Percentiles rank a stretch among this genome's conserved stretches.
Evolutionary conservation across 2,113 vertebrate species (phyloP).

Genomic region (Hassar affinis): DNA sequence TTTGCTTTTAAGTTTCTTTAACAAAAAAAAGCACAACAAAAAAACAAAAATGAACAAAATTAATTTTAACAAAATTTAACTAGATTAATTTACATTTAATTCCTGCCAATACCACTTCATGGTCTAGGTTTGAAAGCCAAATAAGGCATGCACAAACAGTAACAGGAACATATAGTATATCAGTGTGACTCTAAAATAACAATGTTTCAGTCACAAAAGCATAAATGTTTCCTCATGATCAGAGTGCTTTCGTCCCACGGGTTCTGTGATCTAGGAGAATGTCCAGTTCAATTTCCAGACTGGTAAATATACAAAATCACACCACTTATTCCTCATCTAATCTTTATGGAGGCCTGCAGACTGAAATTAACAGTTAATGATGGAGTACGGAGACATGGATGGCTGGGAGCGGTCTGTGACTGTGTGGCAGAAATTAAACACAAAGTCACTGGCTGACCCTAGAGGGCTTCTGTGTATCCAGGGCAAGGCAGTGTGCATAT

Average conservation of each 20-base stretch:
- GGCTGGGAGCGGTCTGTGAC: slow-evolving; percentile 13
- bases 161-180: neutral
- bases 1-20: neutral
- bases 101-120: neutral
- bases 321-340: slow-evolving; percentile 46
- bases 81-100: neutral
- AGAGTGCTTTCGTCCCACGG: neutral
- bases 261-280: slow-evolving; percentile 4
- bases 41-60: neutral
- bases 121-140: neutral
- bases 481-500: neutral
- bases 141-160: neutral
- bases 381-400: slow-evolving; percentile 33
- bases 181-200: neutral
- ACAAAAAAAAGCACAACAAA: too few species aligned
- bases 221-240: neutral
- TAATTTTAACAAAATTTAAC: neutral
- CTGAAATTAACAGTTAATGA: slow-evolving; percentile 50
- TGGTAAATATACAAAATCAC: slow-evolving; percentile 38
- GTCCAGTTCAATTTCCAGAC: slow-evolving; percentile 28
- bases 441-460: neutral
- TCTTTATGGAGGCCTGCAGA: slow-evolving; percentile 37
- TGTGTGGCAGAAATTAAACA: slow-evolving; percentile 1
- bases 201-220: neutral
- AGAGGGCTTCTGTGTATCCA: slow-evolving; percentile 13